Evolutionary conservation across 1,140 invertebrate genomes (phyloP).

Genomic region (Nylanderia fulva): DNA sequence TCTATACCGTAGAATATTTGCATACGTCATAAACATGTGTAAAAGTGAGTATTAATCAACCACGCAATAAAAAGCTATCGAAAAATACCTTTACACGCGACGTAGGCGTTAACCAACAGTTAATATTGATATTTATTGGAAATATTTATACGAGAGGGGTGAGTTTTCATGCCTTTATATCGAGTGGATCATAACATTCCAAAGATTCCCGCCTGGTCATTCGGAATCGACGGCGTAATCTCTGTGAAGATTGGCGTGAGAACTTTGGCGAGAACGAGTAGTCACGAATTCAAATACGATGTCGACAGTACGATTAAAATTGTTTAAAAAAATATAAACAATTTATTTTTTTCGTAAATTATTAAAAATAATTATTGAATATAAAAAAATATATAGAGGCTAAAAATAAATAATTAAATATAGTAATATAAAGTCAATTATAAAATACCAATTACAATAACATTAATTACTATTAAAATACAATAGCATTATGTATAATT

Average conservation of each 20-base stretch:
- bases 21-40: neutral
- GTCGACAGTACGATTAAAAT: neutral
- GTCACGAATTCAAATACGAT: neutral
- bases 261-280: conserved; percentile 53
- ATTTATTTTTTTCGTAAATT: neutral
- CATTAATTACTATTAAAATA: neutral
- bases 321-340: neutral
- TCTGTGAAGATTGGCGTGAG: conserved; percentile 64
- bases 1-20: neutral
- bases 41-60: conserved; percentile 30
- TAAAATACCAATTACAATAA: neutral
- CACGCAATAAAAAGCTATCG: conserved; percentile 8
- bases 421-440: neutral
- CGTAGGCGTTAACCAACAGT: conserved; percentile 69
- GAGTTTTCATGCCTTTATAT: conserved; percentile 64
- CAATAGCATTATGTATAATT: neutral
- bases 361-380: neutral
- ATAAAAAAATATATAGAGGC: neutral
- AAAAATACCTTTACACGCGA: conserved; percentile 25
- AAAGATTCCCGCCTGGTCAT: conserved; percentile 60
- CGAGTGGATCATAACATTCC: conserved; percentile 68
- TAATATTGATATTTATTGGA: conserved; percentile 70
- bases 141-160: conserved; percentile 71
- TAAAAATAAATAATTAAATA: neutral
- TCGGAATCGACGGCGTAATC: conserved; percentile 52